Conservation (phyloP, 2,113 vertebrate species). For the Anser cygnoides region DNA sequence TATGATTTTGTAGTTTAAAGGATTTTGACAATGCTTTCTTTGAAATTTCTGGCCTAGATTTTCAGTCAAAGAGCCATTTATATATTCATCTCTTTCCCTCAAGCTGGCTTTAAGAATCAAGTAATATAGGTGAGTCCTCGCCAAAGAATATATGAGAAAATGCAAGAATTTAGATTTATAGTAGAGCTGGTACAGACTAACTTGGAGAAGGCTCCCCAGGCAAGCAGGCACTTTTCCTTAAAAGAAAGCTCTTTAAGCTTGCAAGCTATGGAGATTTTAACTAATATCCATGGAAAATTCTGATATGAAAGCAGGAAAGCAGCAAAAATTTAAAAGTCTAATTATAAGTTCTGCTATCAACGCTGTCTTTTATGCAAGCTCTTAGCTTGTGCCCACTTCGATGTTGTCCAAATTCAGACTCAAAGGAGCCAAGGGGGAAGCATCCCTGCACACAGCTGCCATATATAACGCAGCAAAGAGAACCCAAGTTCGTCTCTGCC, state of each 20-base stretch:
- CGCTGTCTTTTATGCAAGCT: background rate
- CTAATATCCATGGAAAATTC: constrained; percentile 38
- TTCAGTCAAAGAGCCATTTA: constrained; percentile 29
- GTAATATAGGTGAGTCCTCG: background rate
- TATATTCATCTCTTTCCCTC: constrained; percentile 3
- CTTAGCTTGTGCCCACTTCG: background rate
- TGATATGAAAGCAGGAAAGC: constrained; percentile 24
- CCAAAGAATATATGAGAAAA: constrained; percentile 39
- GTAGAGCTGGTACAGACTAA: constrained; percentile 34
- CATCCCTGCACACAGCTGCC: background rate
- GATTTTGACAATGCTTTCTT: constrained; percentile 42
- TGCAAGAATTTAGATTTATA: constrained; percentile 44
- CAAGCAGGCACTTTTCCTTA: constrained; percentile 39
- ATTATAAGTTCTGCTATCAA: background rate
- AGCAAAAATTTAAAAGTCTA: constrained; percentile 43
- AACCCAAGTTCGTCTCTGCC: background rate
- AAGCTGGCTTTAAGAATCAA: constrained; percentile 20
- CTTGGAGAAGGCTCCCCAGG: constrained; percentile 34
- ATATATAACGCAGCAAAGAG: background rate
- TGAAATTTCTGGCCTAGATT: constrained; percentile 62
- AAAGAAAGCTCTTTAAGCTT: constrained; percentile 49
- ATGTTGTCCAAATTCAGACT: background rate
- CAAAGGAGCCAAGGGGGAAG: background rate
- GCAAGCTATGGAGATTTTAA: constrained; percentile 5
- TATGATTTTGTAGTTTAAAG: constrained; percentile 37